Evolutionary conservation across 1,140 invertebrate species (phyloP), one percentile per base, ranked within the genome.

Genomic region (Papilio aristodemus): DNA sequence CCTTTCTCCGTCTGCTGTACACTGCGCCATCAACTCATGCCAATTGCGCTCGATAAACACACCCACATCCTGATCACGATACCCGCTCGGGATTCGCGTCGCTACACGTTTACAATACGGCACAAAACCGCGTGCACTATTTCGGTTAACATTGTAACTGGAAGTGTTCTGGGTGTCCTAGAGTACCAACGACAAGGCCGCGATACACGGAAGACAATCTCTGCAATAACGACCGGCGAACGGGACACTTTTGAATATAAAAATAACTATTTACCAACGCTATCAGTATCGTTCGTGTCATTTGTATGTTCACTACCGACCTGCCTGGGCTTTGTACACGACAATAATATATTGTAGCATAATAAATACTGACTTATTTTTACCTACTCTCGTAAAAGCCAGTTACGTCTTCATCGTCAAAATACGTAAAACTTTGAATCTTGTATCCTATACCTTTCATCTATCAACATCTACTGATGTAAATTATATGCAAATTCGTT

Each of bases 121-220:
- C 41, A 46, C n/a, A 36, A 50, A 66, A 66, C 25, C 0, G 39
- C 41, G 25, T 50, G 63, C 63, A 36, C 25, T 10, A 50, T 50
- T 66, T 66, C n/a, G 63, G 63, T 32, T n/a, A 36, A 46, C 27
- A 41, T 39, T 25, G 37, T 39, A 63, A 73, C 68, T 77, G 79
- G 77, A 77, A 79, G 74, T 75, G 73, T 75, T 78, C 71, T 79
- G 77, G 76, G 73, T 78, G 78, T 83, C 76, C 71, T 81, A 75
- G 74, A 75, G 74, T 79, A 69, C 68, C 64, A 78, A 69, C 67
- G 70, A 58, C 85, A 84, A 89, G 88, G 86, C 73, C 84, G 78
- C 79, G 58, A 75, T 75, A 89, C 76, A 75, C 89, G 89, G 89
- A 91, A 91, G 84, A 91, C 87, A 91, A 85, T 90, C 89, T 87